Evolutionary conservation across 2,797 vertebrate species (phyloP).

Genomic region (Gallirallus australis): DNA sequence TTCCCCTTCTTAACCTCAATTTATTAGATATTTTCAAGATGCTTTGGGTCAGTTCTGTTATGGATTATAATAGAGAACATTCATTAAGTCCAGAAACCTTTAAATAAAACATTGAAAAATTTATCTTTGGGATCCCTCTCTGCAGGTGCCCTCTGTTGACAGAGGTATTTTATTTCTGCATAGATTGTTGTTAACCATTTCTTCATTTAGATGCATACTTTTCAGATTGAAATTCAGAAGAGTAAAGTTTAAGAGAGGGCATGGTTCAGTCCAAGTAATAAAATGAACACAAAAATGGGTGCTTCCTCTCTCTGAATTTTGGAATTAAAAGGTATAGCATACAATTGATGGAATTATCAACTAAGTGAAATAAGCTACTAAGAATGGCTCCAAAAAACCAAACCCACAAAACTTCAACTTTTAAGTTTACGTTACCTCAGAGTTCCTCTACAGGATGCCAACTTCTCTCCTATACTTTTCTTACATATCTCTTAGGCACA

Average conservation of each 20-base stretch:
- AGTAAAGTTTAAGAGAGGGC: background rate
- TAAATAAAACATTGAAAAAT: background rate
- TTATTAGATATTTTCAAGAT: background rate
- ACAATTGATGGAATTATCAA: background rate
- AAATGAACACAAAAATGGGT: background rate
- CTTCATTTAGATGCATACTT: background rate
- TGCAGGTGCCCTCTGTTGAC: background rate
- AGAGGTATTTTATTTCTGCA: background rate
- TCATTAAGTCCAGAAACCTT: background rate
- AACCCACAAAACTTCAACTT: background rate
- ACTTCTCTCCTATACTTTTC: background rate
- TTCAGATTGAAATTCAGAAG: background rate
- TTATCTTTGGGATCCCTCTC: background rate
- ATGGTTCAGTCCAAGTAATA: background rate
- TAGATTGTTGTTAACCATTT: background rate
- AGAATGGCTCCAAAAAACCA: background rate
- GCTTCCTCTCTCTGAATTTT: background rate
- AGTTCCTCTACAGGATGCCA: background rate
- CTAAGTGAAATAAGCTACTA: background rate
- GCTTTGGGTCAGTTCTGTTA: background rate
- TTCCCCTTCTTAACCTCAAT: background rate
- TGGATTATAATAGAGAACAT: background rate
- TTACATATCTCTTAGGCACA: background rate
- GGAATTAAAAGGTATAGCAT: background rate
- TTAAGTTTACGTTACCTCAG: background rate